phyloP scores from a whole-genome alignment of 2,797 vertebrate genomes.

The Sphenopsis melanotis region DNA sequence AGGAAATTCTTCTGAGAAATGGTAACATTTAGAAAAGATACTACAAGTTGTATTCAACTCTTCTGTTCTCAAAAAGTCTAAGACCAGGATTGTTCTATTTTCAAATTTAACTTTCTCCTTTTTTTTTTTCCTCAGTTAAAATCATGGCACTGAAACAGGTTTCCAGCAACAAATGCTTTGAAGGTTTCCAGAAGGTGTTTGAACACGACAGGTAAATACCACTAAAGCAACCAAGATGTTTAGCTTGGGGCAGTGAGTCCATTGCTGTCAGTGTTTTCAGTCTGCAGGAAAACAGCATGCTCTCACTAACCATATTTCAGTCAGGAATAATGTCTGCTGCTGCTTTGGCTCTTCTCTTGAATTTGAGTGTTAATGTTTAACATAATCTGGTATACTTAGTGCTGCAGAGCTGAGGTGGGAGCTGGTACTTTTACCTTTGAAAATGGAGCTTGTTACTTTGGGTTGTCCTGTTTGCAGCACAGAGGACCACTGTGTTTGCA shows the following conservation, averaged over 20 bases:
- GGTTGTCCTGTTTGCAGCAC: neutral
- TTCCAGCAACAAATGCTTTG: slow-evolving; percentile 90
- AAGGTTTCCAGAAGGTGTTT: slow-evolving; percentile 94
- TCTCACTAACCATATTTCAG: neutral
- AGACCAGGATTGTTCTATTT: neutral
- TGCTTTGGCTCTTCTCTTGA: neutral
- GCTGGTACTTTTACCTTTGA: neutral
- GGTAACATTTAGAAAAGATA: neutral
- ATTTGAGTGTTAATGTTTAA: slow-evolving; percentile 18
- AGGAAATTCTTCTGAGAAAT: neutral
- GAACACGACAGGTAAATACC: slow-evolving; percentile 90
- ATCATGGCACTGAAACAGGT: slow-evolving; percentile 89
- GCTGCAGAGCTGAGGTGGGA: neutral
- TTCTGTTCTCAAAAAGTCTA: neutral
- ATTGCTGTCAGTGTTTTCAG: neutral
- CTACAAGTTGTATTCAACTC: neutral
- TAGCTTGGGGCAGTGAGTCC: neutral
- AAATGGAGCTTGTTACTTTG: neutral
- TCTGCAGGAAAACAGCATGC: neutral
- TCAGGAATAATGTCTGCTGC: neutral
- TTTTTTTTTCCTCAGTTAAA: neutral
- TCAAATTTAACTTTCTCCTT: neutral
- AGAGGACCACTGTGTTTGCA: neutral
- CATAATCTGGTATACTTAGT: neutral
- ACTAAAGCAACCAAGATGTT: neutral